Percentiles rank a stretch among this genome's conserved stretches.
phyloP scores from a whole-genome alignment of 2,888 invertebrate genomes.

The Vanessa cardui region DNA sequence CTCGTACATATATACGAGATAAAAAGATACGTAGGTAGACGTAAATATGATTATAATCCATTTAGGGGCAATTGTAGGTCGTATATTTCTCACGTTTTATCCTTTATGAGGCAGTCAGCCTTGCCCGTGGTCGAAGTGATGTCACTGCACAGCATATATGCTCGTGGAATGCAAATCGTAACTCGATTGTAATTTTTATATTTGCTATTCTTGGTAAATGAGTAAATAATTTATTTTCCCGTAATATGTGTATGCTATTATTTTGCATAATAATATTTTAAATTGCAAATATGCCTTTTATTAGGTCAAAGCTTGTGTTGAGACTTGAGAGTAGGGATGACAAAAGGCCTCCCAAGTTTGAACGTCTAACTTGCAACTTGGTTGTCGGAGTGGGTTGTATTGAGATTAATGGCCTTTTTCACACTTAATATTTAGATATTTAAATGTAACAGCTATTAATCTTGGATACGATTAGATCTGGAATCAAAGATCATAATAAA shows the following conservation, averaged over 20 bases:
- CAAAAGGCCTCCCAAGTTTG: neutral
- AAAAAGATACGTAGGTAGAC: no score
- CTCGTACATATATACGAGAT: no score
- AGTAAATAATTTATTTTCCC: neutral
- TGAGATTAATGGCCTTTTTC: neutral
- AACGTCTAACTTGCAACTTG: no score
- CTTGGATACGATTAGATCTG: no score
- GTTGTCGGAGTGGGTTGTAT: neutral
- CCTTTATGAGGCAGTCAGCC: constrained; percentile 31
- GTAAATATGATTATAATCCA: constrained; percentile 8
- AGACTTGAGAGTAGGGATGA: no score
- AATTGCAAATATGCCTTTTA: no score
- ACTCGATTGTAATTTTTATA: neutral
- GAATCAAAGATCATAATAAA: no score
- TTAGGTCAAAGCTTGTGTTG: no score
- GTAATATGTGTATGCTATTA: no score
- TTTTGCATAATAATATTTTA: no score
- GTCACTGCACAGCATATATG: constrained; percentile 26
- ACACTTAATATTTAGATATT: no score
- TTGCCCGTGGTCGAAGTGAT: constrained; percentile 29
- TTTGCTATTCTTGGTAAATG: neutral
- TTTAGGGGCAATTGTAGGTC: constrained; percentile 9
- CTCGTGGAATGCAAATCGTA: constrained; percentile 14
- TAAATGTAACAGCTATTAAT: no score
- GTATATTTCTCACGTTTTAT: constrained; percentile 30